Evolutionary conservation across 1,140 invertebrate genomes (phyloP), one percentile per base, ranked within the genome.

Genomic region (Megalopta genalis): DNA sequence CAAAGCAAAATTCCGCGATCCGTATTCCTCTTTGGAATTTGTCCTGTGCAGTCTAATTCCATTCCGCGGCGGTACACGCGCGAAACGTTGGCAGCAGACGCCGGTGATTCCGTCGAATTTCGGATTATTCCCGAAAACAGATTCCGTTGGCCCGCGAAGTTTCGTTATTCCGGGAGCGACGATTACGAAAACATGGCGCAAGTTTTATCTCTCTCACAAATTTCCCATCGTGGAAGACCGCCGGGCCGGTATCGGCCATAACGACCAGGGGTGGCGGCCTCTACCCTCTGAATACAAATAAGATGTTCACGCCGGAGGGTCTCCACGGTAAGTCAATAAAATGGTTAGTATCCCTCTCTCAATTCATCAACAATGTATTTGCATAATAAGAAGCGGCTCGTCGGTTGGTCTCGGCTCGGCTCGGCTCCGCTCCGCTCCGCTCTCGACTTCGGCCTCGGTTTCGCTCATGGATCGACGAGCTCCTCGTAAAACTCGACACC

Each of bases 141-240:
- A 72, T 57, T 68, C 37, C 32, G 8, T 52, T 4, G 18, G 52
- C 14, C 14, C 66, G 62, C 79, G 57, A 74, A 76, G 49, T 74
- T 76, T 46, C 27, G 42, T 32, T 70, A 77, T 25, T 71, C 63
- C 16, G 25, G 46, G 2, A 59, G 49, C 32, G 37, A 62, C 84
- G 73, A 86, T 86, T 86, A 86, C 80, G 72, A 83, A 86, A 86
- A 86, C 85, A 82, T 83, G 85, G 81, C 57, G 77, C 85, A 74
- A 80, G 84, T 80, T 86, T 86, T 86, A 86, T 86, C 81, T 68
- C 60, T 62, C 63, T 62, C 84, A 69, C 77, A 86, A 86, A 86
- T 86, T 86, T 67, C 62, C 68, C 66, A 77, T 73, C 84, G 46
- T 18, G 27, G 52, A 60, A 60, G 68, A 46, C 62, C 60, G 68